A percentile compares a stretch with the other conserved stretches of the same genome.
Conservation (phyloP, 2,888 invertebrate species). For the Aspidiotus rigidus region DNA sequence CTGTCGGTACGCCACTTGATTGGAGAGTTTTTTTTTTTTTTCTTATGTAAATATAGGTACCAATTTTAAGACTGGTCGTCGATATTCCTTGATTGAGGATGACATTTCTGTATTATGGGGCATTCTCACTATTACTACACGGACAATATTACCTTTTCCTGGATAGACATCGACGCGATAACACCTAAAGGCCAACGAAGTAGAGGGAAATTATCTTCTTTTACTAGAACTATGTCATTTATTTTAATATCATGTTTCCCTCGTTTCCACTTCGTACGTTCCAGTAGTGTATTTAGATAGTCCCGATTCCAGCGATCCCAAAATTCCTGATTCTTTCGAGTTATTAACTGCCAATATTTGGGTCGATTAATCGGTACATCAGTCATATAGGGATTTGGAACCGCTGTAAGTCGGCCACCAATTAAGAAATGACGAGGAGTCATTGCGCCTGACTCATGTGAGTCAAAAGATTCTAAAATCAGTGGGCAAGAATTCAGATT, state of each 20-base stretch:
- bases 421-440: conserved; percentile 40
- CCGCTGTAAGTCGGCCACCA: conserved; percentile 37
- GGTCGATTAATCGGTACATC: conserved; percentile 24
- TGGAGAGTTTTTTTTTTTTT: too few species aligned
- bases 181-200: neutral
- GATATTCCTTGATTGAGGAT: too few species aligned
- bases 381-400: conserved; percentile 38
- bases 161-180: too few species aligned
- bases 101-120: too few species aligned
- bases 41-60: too few species aligned
- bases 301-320: neutral
- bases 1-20: too few species aligned
- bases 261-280: neutral
- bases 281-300: neutral
- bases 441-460: neutral
- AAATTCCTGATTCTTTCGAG: neutral
- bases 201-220: neutral
- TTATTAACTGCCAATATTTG: neutral
- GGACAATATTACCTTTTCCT: too few species aligned
- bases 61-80: too few species aligned
- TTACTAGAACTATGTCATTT: too few species aligned
- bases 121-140: too few species aligned
- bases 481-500: neutral
- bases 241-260: neutral
- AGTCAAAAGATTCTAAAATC: neutral